Evolutionary conservation across 2,888 invertebrate genomes (phyloP), one percentile per base, ranked within the genome.

Genomic region (Latrodectus elegans): DNA sequence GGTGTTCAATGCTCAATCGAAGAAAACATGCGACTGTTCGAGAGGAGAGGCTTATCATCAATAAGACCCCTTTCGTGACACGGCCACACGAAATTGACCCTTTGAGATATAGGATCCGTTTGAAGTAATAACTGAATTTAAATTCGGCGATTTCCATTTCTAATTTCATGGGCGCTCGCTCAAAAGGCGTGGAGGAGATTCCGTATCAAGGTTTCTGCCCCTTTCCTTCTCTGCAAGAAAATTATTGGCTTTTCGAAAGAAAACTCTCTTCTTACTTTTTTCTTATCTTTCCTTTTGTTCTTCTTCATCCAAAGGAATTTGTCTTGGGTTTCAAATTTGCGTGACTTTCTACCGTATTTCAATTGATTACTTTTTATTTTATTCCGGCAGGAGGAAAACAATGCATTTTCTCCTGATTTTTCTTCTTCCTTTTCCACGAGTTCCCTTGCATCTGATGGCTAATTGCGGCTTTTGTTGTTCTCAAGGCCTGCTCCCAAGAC

Each of bases 51-150:
- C 73, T 81, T 60, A 73, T 70, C 83, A 83, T 83, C 83, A 83
- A 83, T 83, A 85, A 75, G 80, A 71, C 60, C 68, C 38, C n/a
- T 64, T 53, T 71, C 79, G 79, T 79, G 85, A 75, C 70, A 22
- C n/a, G 49, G 26, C 74, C 22, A 14, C 85, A 86, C 80, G 85
- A 80, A 38, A 70, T 60, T 76, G 85, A 86, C 85, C 85, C 74
- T 80, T 75, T 52, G 26, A 26, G 55, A 82, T 38, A 38, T 68
- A 49, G 76, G 65, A 53, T 77, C 72, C 65, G 51, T 77, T 77
- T 84, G 77, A 84, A 26, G 76, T 77, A 84, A 84, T 77, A 60
- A 77, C 84, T 77, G 76, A 84, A 84, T 84, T 84, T 84, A 84
- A 84, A 84, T 60, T 71, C 72, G 78, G 51, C 60, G 22, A 17